Base-by-base conservation (phyloP, 2,797 vertebrate genomes). In the Oreochromis grahami region DNA sequence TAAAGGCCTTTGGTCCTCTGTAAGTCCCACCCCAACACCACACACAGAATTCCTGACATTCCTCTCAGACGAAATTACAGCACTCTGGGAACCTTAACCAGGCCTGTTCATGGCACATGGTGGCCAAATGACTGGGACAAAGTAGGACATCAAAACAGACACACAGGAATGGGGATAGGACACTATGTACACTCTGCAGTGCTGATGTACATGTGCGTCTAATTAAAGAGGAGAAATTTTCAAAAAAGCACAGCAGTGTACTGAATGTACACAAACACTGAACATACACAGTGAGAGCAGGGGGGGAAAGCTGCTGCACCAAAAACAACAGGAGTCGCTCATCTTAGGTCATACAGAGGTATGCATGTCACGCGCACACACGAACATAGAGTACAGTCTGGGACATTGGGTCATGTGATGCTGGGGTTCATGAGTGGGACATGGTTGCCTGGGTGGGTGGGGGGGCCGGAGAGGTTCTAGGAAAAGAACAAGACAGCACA, bases 11-110 rank as follows among this genome's bases (percentile, higher is more conserved):
- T 86, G 82, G 88, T 89, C 90, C 84, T 84, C 78, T 80, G 84
- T 68, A 58, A 6, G 90, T 92, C 88, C 91, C 90, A 91, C 83
- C 91, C 89, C 80, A 84, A 90, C 91, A 92, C 93, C 91, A 90
- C 93, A 94, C 84, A 82, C 86, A 87, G 80, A 90, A 95, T 95
- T 95, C 94, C 79, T 93, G 74, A 91, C 88, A 94, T 95, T 94
- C 92, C 87, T 87, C 82, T 48, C 79, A 79, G 86, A 90, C 91
- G 51, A 92, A 93, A 95, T 92, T 91, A 90, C 88, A 92, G 91
- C 87, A 90, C 87, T 90, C 81, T 34, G 89, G 89, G 89, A 93
- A 92, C 52, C 24, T 84, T 93, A 91, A 89, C 88, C 86, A 87
- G 70, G 90, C 65, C 87, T 74, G 84, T 72, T 87, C 86, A 77